A percentile compares a stretch with the other conserved stretches of the same genome.
Conservation (phyloP, 1,140 invertebrate genomes). For the Manduca sexta region DNA sequence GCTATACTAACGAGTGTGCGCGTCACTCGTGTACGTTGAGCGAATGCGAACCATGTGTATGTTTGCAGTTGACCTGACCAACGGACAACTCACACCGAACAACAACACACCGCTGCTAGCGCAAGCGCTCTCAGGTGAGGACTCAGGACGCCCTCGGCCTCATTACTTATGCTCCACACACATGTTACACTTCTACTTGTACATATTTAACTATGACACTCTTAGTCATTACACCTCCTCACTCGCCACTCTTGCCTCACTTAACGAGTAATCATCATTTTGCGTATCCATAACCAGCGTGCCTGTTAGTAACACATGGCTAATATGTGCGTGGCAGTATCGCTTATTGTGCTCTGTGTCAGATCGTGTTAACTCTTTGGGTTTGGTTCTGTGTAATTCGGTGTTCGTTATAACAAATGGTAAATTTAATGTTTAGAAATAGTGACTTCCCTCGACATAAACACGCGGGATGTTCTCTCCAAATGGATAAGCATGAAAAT, state of each 20-base stretch:
- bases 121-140: conserved; percentile 93
- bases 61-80: conserved; percentile 94
- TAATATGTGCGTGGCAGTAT: no score
- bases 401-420: no score
- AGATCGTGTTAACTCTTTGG: no score
- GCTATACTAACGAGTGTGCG: conserved; percentile 52
- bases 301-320: no score
- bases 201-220: not conserved
- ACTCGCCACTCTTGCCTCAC: no score
- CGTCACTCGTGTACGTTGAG: conserved; percentile 47
- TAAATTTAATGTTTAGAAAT: no score
- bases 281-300: not conserved
- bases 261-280: not conserved
- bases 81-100: conserved; percentile 94
- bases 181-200: conserved; percentile 7
- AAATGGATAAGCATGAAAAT: no score
- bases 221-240: not conserved
- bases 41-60: conserved; percentile 73
- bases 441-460: no score
- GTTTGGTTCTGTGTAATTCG: no score
- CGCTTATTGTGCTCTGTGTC: no score
- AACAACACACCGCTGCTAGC: conserved; percentile 95
- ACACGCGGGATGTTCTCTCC: no score
- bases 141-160: conserved; percentile 43
- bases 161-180: conserved; percentile 17